phyloP scores from a whole-genome alignment of 2,888 invertebrate genomes.

The Hirtodrosophila duncani region DNA sequence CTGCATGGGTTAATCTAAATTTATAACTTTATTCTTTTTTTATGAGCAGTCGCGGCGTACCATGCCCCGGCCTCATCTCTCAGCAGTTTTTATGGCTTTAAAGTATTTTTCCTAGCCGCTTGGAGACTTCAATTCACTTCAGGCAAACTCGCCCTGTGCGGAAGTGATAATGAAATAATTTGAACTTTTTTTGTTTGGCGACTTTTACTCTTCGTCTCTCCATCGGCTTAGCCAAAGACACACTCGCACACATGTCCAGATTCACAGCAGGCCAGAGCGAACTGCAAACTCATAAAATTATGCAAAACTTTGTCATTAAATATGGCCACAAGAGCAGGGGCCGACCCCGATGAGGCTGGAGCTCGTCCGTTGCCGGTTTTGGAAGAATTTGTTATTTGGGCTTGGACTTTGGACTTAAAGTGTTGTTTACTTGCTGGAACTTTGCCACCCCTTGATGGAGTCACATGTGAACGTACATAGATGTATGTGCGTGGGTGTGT shows the following conservation, averaged over 20 bases:
- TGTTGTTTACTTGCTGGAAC: slow-evolving; percentile 40
- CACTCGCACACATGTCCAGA: slow-evolving; percentile 11
- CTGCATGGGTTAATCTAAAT: slow-evolving; percentile 67
- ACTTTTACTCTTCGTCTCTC: slow-evolving; percentile 23
- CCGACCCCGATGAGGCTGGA: slow-evolving; percentile 1
- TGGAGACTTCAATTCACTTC: slow-evolving; percentile 21
- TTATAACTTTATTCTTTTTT: slow-evolving; percentile 69
- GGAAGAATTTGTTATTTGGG: slow-evolving; percentile 59
- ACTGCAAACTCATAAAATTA: slow-evolving; percentile 65
- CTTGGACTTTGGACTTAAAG: slow-evolving; percentile 56
- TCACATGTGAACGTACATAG: slow-evolving; percentile 4
- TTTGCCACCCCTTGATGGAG: background rate
- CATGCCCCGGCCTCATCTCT: slow-evolving; percentile 1
- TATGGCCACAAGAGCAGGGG: slow-evolving; percentile 30
- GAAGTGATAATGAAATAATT: slow-evolving; percentile 74
- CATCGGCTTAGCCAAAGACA: slow-evolving; percentile 32
- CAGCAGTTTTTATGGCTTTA: slow-evolving; percentile 37
- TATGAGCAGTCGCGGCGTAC: slow-evolving; percentile 34
- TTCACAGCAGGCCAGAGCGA: slow-evolving; percentile 25
- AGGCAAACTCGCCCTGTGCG: slow-evolving; percentile 43
- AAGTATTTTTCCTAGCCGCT: slow-evolving; percentile 30
- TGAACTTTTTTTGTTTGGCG: slow-evolving; percentile 49
- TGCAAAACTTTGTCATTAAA: slow-evolving; percentile 72
- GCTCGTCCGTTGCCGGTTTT: slow-evolving; percentile 26
- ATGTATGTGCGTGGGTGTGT: slow-evolving; percentile 11